Evolutionary conservation across 2,113 vertebrate species (phyloP), one percentile per base, ranked within the genome.

Genomic region (Pavo muticus): DNA sequence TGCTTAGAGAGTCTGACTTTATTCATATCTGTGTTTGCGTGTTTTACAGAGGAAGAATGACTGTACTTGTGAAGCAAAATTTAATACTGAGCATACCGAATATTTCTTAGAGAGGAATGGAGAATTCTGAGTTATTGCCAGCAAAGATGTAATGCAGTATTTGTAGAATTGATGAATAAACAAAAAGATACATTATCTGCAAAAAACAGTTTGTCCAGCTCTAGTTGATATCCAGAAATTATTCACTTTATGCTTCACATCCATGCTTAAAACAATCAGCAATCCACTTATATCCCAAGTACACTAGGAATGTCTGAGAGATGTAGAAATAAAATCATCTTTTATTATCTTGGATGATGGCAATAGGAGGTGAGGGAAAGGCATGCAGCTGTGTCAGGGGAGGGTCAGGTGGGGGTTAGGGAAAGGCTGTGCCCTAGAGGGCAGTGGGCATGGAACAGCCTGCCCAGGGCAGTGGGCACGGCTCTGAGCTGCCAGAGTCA

Each of bases 91-190:
- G 44, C 23, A 48, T 29, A 21, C 14, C 78, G 75, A 89, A 6
- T 24, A 52, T 84, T 90, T 76, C 68, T 71, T 77, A 77, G 19
- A 54, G 16, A 81, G 73, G 4, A 86, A 16, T 7, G 48, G 30
- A 84, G 5, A 64, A 88, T 83, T 76, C 20, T 48, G 32, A 85
- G 13, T 81, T 87, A 70, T 20, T 6, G 14, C 11, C 25, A 81
- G 64, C 9, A 25, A 37, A 87, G 65, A 60, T 42, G 85, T 1
- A 3, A 37, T 23, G 2, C 19, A 72, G 24, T 82, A n/a, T 82
- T 81, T 79, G 88, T 20, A 84, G 72, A 84, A 91, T 29, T 61
- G 29, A 79, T 82, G 70, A 92, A 61, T 82, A 84, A 92, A 61
- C 20, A 91, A 92, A 39, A 20, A 52, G n/a, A 75, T 65, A 16